Base-by-base conservation (phyloP, 2,113 vertebrate species). In the Phyllopteryx taeniolatus region DNA sequence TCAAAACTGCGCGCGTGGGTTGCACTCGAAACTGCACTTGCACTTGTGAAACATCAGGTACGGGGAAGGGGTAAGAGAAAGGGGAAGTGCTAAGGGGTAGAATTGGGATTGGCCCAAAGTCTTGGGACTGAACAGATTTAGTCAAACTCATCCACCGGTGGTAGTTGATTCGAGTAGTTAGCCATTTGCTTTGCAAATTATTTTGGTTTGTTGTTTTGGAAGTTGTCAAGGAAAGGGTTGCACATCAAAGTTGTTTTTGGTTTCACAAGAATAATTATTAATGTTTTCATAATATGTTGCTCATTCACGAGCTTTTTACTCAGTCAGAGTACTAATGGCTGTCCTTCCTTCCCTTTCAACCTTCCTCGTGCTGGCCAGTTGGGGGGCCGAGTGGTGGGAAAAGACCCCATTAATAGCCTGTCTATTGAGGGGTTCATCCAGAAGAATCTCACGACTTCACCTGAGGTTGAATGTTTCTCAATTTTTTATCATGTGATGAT, bases 391-490 rank as follows among this genome's bases (percentile, higher is more conserved):
- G 91, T 91, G 78, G 91, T 91, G 82, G 91, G 91, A 83, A 91
- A 94, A 79, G 95, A 96, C 82, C 87, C 93, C 67, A 90, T 92
- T 89, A 92, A 91, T 91, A 92, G 92, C 91, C 93, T 93, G 85
- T 94, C 93, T 93, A 93, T 96, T 90, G 98, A 98, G 86, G 94
- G 94, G 91, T 96, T 97, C 92, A 91, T 94, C 75, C 96, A 96
- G 95, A 98, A 96, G 96, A 98, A 94, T 91, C 87, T 98, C 86
- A 90, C 94, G 85, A 94, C 96, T 22, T 99, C 96, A 82, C 96
- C 96, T 84, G 97, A 99, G 96, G 96, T 99, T 94, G 88, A 89
- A 90, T 46, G 71, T 85, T 71, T 90, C 80, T 87, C 62, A 53
- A 79, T 68, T 81, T 82, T 54, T 17, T 47, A 39, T 31, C 20